A percentile compares a stretch with the other conserved stretches of the same genome.
Evolutionary conservation across 2,888 invertebrate genomes (phyloP).

Genomic region (Sesamia inferens): DNA sequence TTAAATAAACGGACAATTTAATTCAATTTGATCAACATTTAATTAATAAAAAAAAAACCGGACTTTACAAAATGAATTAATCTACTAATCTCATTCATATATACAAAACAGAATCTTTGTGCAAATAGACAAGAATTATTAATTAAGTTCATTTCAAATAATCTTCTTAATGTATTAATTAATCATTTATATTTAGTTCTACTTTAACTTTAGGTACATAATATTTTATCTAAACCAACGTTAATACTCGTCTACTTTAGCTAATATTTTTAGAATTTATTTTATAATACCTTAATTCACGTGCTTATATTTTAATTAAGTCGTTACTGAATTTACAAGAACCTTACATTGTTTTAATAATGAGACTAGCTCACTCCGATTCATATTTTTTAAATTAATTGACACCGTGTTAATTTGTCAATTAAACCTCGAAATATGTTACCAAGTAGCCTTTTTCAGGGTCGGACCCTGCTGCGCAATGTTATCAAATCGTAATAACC

Average conservation of each 20-base stretch:
- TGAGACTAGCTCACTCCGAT: neutral
- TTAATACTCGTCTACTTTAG: neutral
- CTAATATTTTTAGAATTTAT: constrained; percentile 1
- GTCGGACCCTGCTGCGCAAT: neutral
- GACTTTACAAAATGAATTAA: neutral
- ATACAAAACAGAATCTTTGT: neutral
- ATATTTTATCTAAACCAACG: neutral
- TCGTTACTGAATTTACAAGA: constrained; percentile 3
- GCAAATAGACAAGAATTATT: neutral
- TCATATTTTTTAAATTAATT: neutral
- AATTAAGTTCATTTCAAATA: neutral
- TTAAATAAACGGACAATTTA: neutral
- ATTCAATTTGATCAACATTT: no score
- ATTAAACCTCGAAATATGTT: no score
- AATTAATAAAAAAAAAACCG: no score
- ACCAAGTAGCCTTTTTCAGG: neutral
- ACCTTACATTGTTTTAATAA: neutral
- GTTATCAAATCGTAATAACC: neutral
- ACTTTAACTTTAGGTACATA: neutral
- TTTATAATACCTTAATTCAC: neutral
- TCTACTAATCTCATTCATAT: neutral
- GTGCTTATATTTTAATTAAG: constrained; percentile 8
- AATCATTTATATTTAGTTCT: constrained; percentile 4
- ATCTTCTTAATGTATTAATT: neutral
- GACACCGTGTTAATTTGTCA: neutral